phyloP scores from a whole-genome alignment of 2,888 invertebrate species.

The Acronicta aceris region DNA sequence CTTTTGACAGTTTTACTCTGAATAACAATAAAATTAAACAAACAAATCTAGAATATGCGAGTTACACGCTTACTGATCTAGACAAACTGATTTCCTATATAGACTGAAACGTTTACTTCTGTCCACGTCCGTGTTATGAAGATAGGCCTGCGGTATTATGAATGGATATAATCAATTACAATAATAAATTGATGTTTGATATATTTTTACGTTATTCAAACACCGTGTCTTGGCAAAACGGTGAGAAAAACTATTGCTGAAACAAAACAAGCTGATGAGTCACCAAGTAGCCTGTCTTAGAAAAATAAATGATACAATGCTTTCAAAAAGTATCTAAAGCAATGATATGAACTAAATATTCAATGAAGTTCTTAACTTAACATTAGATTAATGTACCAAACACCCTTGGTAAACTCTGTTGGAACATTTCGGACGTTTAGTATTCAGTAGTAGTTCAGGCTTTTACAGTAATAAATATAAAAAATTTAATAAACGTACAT shows the following conservation, averaged over 20 bases:
- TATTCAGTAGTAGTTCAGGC: too few relatives aligned
- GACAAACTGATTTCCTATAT: not conserved
- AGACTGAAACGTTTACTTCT: not conserved
- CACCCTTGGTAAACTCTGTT: too few relatives aligned
- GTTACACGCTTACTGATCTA: not conserved
- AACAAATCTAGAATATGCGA: conserved; percentile 4
- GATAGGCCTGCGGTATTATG: conserved; percentile 14
- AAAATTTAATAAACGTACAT: too few relatives aligned
- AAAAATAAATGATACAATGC: not conserved
- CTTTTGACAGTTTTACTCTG: not conserved
- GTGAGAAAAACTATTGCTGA: conserved; percentile 11
- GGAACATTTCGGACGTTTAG: too few relatives aligned
- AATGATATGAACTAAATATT: too few relatives aligned
- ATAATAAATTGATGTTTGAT: conserved; percentile 36
- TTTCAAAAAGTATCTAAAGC: not conserved
- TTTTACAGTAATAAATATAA: too few relatives aligned
- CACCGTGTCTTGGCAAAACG: conserved; percentile 21
- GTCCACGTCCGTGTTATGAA: conserved; percentile 21
- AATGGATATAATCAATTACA: conserved; percentile 16
- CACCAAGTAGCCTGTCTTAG: not conserved
- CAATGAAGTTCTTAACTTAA: too few relatives aligned
- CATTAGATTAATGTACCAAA: too few relatives aligned
- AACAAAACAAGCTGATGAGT: conserved; percentile 7
- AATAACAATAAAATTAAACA: not conserved
- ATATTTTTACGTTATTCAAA: conserved; percentile 21